Percentiles rank a stretch among this genome's conserved stretches.
Evolutionary conservation across 2,113 vertebrate species (phyloP).

Genomic region (Hemiscyllium ocellatum): DNA sequence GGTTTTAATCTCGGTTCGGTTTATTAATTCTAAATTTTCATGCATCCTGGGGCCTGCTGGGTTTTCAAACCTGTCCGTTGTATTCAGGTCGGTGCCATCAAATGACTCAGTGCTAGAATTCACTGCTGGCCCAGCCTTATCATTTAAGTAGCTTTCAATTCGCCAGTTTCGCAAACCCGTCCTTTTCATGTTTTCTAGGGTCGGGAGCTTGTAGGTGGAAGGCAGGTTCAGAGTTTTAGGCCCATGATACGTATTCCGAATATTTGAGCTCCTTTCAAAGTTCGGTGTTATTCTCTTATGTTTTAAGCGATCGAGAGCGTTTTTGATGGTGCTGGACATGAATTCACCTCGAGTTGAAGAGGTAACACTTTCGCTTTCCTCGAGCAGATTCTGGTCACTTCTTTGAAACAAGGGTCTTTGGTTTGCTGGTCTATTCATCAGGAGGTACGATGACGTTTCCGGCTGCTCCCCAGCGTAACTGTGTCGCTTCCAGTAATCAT

Average conservation of each 20-base stretch:
- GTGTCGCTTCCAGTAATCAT: conserved; percentile 77
- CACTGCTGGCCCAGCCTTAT: conserved; percentile 57
- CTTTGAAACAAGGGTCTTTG: conserved; percentile 45
- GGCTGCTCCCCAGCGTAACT: conserved; percentile 87
- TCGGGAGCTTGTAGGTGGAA: conserved; percentile 78
- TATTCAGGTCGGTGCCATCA: conserved; percentile 47
- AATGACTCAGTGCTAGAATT: conserved; percentile 60
- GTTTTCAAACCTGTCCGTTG: conserved; percentile 59
- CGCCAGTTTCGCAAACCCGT: conserved; percentile 79
- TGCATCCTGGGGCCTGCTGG: conserved; percentile 44
- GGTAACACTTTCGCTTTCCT: conserved; percentile 59
- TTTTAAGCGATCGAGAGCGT: conserved; percentile 61
- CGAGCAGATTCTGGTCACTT: conserved; percentile 69
- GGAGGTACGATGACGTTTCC: conserved; percentile 58
- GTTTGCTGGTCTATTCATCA: conserved; percentile 58
- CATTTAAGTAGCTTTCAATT: conserved; percentile 85
- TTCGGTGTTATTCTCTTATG: conserved; percentile 47
- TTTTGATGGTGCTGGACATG: conserved; percentile 44
- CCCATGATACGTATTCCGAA: conserved; percentile 74
- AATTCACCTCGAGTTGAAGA: conserved; percentile 58
- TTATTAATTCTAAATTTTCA: neutral
- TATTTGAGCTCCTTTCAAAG: conserved; percentile 63
- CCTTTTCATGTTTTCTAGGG: conserved; percentile 75
- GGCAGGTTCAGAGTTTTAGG: conserved; percentile 70
- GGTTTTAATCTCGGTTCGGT: conserved; percentile 58